Base-by-base conservation (phyloP, 2,888 invertebrate genomes). In the Dryadula phaetusa region DNA sequence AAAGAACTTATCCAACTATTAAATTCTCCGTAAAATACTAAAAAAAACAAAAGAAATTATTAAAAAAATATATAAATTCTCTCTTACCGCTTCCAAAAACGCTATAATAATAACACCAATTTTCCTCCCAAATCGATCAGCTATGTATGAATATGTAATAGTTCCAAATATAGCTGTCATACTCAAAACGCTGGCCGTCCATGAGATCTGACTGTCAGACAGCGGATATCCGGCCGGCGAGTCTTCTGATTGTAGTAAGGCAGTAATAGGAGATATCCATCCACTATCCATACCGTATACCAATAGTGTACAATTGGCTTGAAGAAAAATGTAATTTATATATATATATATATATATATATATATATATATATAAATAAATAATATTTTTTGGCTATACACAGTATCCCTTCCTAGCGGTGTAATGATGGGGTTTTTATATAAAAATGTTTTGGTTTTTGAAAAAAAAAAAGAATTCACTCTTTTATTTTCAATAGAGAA, bases 81-180 rank as follows among this genome's bases (percentile, higher is more conserved):
- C n/a, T n/a, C 66, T 66, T 16, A 66, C 66, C n/a, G 44, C 22
- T 46, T 62, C 44, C 10, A 46, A 44, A 16, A 66, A 12, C 1
- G 90, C 86, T 8, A 93, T 85, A 1, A 89, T 70, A 7, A 93
- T 74, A 0, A 90, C 82, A 3, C 90, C 84, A 22, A 75, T 72
- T 75, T 88, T 90, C 54, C 93, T 79, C 0, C 93, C 93, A 56
- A 82, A 82, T 37, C 71, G 77, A 71, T 93, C 89, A 2, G 87
- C 84, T 22, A 88, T 69, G 49, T 82, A 80, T 20, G 92, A 84
- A 74, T 85, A 92, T n/a, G 89, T 65, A 14, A 88, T 78, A 5
- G 87, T 88, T 0, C 86, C 86, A n/a, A 82, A 66, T 16, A 82
- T 75, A 12, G 84, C 90, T 0, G 86, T 83, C 10, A 92, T 71